Conservation (phyloP, 2,888 invertebrate genomes). For the Ptilodon capucinus region DNA sequence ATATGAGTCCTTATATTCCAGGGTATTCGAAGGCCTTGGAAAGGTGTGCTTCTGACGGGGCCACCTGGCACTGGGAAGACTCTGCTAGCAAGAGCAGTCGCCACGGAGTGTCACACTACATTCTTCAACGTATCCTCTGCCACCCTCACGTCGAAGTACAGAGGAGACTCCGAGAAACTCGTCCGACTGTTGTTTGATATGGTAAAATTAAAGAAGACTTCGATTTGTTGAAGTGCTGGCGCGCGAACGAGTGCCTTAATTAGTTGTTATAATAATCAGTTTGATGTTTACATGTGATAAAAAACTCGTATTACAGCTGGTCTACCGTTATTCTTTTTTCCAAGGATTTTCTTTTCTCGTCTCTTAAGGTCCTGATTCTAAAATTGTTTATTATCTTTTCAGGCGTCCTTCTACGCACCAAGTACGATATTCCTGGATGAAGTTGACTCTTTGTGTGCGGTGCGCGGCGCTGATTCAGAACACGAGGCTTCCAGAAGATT, state of each 20-base stretch:
- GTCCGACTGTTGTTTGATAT: constrained; percentile 94
- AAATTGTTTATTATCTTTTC: constrained; percentile 20
- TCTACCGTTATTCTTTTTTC: no score
- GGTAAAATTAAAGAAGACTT: no score
- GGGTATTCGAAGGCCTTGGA: constrained; percentile 93
- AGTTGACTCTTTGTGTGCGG: constrained; percentile 93
- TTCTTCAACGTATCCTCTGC: constrained; percentile 95
- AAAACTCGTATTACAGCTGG: no score
- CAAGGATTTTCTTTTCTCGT: no score
- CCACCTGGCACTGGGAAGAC: constrained; percentile 92
- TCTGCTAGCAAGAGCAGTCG: constrained; percentile 92
- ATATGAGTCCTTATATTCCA: constrained; percentile 38
- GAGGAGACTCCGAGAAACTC: constrained; percentile 96
- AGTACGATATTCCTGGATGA: constrained; percentile 96
- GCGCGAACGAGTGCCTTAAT: no score
- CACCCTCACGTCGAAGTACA: constrained; percentile 92
- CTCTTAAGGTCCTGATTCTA: background rate
- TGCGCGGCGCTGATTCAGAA: constrained; percentile 91
- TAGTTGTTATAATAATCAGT: no score
- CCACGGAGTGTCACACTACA: constrained; percentile 94
- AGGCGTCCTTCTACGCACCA: constrained; percentile 94
- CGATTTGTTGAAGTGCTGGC: no score
- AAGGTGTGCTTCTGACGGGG: constrained; percentile 86
- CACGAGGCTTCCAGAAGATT: constrained; percentile 93
- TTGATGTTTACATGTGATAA: no score